Conservation (phyloP, 2,888 invertebrate species). For the Oxytorus armatus region DNA sequence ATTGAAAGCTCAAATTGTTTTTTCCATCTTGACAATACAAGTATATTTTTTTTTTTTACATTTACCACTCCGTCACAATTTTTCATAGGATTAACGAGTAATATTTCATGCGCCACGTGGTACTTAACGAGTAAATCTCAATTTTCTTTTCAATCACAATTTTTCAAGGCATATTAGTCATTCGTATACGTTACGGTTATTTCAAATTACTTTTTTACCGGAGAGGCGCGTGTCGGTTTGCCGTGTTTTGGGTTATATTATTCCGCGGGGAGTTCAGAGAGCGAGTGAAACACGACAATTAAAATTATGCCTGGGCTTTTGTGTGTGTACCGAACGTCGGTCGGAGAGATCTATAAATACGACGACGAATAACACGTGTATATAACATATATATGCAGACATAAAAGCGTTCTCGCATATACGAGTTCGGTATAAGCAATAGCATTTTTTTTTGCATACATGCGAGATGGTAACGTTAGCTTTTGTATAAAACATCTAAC, state of each 20-base stretch:
- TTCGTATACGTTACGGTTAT: too few relatives aligned
- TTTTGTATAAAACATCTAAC: background rate
- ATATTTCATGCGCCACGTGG: background rate
- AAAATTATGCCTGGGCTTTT: conserved; percentile 53
- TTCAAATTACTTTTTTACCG: too few relatives aligned
- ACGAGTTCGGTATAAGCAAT: background rate
- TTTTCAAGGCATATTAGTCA: background rate
- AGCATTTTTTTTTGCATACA: background rate
- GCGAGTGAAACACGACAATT: conserved; percentile 56
- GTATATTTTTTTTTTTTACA: too few relatives aligned
- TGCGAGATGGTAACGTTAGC: background rate
- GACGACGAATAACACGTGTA: background rate
- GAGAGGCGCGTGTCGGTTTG: too few relatives aligned
- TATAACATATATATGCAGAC: background rate
- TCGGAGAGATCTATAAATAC: conserved; percentile 62
- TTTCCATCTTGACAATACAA: too few relatives aligned
- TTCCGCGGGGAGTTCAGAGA: too few relatives aligned
- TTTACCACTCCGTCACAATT: background rate
- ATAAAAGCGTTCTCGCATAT: background rate
- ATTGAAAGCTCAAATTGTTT: too few relatives aligned
- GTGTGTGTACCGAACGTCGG: conserved; percentile 9
- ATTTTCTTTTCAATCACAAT: background rate
- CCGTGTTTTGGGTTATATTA: too few relatives aligned
- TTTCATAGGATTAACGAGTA: background rate
- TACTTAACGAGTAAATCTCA: background rate